Evolutionary conservation across 2,797 vertebrate genomes (phyloP).

Genomic region (Anomalospiza imberbis): DNA sequence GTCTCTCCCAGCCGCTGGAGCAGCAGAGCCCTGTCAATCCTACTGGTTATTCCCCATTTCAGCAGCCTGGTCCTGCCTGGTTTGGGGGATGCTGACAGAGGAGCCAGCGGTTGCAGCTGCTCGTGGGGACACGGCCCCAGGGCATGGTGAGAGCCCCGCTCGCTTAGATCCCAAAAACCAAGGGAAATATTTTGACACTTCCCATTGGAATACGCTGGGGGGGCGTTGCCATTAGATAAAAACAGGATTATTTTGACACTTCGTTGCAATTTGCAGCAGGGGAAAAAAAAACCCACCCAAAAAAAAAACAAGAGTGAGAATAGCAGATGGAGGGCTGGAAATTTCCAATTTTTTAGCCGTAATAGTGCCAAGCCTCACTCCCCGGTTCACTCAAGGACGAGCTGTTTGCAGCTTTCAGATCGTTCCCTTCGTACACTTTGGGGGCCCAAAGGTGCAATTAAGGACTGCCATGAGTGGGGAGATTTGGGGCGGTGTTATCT

Average conservation of each 20-base stretch:
- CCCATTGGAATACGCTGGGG: neutral
- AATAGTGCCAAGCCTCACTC: neutral
- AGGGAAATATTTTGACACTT: slow-evolving; percentile 1
- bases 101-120: neutral
- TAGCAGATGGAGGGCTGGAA: slow-evolving; percentile 51
- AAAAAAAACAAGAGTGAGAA: neutral
- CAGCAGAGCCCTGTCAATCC: fast-evolving
- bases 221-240: neutral
- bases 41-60: fast-evolving
- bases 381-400: slow-evolving; percentile 20
- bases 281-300: neutral
- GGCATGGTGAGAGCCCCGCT: neutral
- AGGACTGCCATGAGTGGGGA: neutral
- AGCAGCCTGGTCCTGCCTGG: neutral
- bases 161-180: neutral
- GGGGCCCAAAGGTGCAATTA: neutral
- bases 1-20: fast-evolving
- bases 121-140: fast-evolving
- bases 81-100: neutral
- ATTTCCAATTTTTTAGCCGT: neutral
- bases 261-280: neutral
- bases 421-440: neutral
- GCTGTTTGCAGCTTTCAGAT: neutral
- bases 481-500: neutral
- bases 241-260: neutral